These are phyloP conservation scores for Manis javanica DNA, from an alignment of 2,797 vertebrate genomes.

Conservation along the genomic window DNA sequence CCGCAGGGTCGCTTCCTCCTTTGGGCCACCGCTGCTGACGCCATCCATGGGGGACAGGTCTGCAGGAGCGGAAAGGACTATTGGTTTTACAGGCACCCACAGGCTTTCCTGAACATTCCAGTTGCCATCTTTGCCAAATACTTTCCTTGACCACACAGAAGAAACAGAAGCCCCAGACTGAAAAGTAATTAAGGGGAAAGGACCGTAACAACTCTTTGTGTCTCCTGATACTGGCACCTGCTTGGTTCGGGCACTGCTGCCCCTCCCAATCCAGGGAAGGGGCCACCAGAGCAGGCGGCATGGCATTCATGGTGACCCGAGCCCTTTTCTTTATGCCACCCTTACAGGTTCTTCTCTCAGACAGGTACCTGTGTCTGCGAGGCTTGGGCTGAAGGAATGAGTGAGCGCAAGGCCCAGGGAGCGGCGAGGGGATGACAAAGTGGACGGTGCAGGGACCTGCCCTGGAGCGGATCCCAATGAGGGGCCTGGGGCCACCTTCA, in stretches of 20 bases:
- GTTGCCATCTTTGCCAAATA: background rate
- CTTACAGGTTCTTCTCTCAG: background rate
- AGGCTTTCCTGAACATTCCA: background rate
- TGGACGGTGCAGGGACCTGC: slow-evolving; percentile 89
- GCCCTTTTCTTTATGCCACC: background rate
- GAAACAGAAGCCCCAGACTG: background rate
- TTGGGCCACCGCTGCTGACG: slow-evolving; percentile 87
- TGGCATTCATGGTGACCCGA: rapidly evolving
- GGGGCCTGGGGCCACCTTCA: slow-evolving; percentile 92
- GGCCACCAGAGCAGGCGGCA: background rate
- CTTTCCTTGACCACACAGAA: background rate
- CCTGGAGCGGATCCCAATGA: slow-evolving; percentile 85
- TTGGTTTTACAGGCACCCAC: background rate
- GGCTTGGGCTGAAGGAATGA: slow-evolving; percentile 93
- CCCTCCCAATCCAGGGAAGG: background rate
- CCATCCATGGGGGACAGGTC: slow-evolving; percentile 91
- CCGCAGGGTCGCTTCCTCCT: slow-evolving; percentile 89
- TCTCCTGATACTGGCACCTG: background rate
- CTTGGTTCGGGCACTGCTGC: background rate
- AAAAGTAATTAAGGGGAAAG: background rate
- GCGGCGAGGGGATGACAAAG: slow-evolving; percentile 91
- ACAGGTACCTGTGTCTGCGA: slow-evolving; percentile 90
- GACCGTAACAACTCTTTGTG: rapidly evolving
- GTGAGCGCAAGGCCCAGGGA: slow-evolving; percentile 92
- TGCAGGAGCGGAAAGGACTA: slow-evolving; percentile 70